phyloP scores from a whole-genome alignment of 2,888 invertebrate genomes.

The Epinotia nisella region DNA sequence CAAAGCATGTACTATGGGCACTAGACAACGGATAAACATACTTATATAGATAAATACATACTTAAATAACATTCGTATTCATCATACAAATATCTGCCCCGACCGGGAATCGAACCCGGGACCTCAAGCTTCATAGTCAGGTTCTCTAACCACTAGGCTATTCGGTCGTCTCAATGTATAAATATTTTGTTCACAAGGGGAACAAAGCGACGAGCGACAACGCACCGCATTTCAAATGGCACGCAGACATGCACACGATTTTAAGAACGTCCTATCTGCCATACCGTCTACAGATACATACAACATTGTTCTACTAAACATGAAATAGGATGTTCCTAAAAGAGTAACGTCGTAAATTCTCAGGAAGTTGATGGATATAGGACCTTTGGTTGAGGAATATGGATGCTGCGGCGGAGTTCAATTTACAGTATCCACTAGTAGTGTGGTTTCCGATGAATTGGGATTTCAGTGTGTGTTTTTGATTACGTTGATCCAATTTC shows the following conservation, averaged over 20 bases:
- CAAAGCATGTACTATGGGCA: no score
- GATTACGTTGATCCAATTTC: not conserved
- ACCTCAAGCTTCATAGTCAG: no score
- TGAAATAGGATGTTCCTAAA: not conserved
- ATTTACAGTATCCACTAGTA: not conserved
- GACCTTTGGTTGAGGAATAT: not conserved
- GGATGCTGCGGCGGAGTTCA: not conserved
- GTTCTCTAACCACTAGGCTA: no score
- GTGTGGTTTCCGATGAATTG: not conserved
- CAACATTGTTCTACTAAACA: not conserved
- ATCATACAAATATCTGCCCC: no score
- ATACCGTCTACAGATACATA: not conserved
- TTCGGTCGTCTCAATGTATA: no score
- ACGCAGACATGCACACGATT: not conserved
- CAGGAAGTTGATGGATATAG: not conserved
- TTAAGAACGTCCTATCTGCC: not conserved
- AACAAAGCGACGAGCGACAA: not conserved
- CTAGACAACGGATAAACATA: no score
- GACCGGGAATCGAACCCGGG: no score
- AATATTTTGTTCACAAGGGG: slow-evolving; percentile 3
- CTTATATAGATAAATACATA: no score
- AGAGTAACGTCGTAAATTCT: not conserved
- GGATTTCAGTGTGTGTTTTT: not conserved
- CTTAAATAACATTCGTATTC: no score
- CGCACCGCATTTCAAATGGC: not conserved